Conservation (phyloP, 2,888 invertebrate genomes). For the Drosophila meridionalis region DNA sequence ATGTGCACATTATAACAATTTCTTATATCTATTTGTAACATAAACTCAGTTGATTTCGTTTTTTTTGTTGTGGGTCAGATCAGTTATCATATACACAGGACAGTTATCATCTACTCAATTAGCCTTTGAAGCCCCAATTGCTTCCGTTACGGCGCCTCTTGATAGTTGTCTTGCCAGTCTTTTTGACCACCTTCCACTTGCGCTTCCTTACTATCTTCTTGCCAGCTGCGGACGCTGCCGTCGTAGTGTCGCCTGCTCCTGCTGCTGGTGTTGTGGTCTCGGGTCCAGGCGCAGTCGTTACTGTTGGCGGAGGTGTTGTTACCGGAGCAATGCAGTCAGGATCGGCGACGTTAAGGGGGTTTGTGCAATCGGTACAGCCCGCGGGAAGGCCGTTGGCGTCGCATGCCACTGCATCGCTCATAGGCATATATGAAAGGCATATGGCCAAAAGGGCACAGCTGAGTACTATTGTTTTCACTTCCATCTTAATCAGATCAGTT, state of each 20-base stretch:
- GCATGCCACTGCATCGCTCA: background rate
- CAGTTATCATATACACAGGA: background rate
- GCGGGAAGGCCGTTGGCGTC: fast-evolving
- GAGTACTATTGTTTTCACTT: slow-evolving; percentile 7
- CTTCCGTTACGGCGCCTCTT: too few relatives aligned
- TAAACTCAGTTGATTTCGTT: background rate
- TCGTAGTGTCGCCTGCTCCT: background rate
- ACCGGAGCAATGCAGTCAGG: background rate
- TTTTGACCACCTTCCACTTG: slow-evolving; percentile 2
- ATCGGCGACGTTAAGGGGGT: background rate
- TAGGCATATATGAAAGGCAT: slow-evolving; percentile 21
- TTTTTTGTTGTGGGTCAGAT: background rate
- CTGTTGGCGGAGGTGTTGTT: too few relatives aligned
- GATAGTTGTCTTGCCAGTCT: too few relatives aligned
- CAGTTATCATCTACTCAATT: background rate
- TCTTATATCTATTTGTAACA: background rate
- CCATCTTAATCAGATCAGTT: slow-evolving; percentile 23
- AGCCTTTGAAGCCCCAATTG: slow-evolving; percentile 3
- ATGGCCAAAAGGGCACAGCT: slow-evolving; percentile 36
- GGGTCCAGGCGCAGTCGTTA: background rate
- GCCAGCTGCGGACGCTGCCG: background rate
- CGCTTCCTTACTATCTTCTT: slow-evolving; percentile 7
- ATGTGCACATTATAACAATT: slow-evolving; percentile 4
- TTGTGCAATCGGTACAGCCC: background rate
- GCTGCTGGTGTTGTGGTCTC: background rate